These are phyloP conservation scores for Sebastes steindachneri DNA, from an alignment of 2,797 vertebrate species.

Conservation along the genomic window DNA sequence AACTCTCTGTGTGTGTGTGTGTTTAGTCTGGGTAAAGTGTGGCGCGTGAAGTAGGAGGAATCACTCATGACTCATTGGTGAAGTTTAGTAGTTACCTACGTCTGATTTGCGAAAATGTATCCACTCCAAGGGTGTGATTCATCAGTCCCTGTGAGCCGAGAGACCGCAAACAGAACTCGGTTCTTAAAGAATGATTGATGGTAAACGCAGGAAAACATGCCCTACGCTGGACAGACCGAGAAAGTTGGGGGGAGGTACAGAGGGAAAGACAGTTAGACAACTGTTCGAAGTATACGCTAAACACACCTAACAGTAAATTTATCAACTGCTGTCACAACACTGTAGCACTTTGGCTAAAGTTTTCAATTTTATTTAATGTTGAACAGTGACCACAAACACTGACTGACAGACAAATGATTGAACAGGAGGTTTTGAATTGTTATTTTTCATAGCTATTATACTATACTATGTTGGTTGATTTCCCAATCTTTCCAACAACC, in stretches of 20 bases:
- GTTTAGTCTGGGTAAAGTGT: slow-evolving; percentile 52
- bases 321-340: not conserved
- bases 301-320: not conserved
- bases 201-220: slow-evolving; percentile 2
- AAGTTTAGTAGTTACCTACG: slow-evolving; percentile 23
- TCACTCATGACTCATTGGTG: slow-evolving; percentile 49
- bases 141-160: not conserved
- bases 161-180: not conserved
- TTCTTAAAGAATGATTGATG: slow-evolving; percentile 1
- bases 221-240: not conserved
- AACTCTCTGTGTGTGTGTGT: slow-evolving; percentile 7
- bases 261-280: not conserved
- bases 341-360: not conserved
- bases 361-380: not conserved
- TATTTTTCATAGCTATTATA: not conserved
- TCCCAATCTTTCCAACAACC: not conserved
- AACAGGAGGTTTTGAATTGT: not conserved
- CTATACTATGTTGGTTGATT: not conserved
- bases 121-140: slow-evolving; percentile 40
- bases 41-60: slow-evolving; percentile 11
- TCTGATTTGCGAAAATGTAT: slow-evolving; percentile 34
- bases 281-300: not conserved
- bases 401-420: not conserved
- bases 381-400: not conserved
- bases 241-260: not conserved